These are phyloP conservation scores for Hofmannophila pseudospretella DNA, from an alignment of 2,888 invertebrate genomes.

Conservation along the genomic window DNA sequence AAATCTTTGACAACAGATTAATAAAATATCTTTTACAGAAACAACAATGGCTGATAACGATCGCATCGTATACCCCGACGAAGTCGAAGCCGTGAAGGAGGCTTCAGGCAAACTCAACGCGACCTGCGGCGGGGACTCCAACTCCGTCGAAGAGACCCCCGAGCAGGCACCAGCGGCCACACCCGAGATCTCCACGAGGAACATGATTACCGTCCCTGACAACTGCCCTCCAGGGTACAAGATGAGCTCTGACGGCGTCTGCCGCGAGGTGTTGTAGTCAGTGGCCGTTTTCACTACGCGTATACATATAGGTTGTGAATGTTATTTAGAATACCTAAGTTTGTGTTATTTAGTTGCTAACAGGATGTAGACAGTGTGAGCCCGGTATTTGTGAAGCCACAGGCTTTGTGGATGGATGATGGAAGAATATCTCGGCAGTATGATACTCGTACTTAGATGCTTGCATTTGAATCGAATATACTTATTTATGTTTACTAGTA, in stretches of 20 bases:
- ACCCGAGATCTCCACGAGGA: conserved; percentile 28
- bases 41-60: conserved; percentile 47
- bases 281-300: no score
- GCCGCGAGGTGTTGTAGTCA: conserved; percentile 33
- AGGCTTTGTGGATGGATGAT: no score
- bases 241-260: conserved; percentile 30
- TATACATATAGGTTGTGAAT: neutral
- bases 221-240: conserved; percentile 34
- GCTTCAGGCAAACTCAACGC: conserved; percentile 24
- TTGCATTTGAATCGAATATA: neutral
- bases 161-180: neutral
- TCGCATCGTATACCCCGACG: conserved; percentile 53
- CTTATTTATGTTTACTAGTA: neutral
- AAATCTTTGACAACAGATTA: no score
- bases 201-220: conserved; percentile 39
- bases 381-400: no score
- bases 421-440: no score
- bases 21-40: neutral
- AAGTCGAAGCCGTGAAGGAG: conserved; percentile 42
- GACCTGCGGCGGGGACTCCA: conserved; percentile 34
- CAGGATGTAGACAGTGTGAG: no score
- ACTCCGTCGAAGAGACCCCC: conserved; percentile 35
- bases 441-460: no score
- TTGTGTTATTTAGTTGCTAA: no score
- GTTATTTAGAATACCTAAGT: neutral